phyloP scores from a whole-genome alignment of 2,113 vertebrate species.

The Platysternon megacephalum region DNA sequence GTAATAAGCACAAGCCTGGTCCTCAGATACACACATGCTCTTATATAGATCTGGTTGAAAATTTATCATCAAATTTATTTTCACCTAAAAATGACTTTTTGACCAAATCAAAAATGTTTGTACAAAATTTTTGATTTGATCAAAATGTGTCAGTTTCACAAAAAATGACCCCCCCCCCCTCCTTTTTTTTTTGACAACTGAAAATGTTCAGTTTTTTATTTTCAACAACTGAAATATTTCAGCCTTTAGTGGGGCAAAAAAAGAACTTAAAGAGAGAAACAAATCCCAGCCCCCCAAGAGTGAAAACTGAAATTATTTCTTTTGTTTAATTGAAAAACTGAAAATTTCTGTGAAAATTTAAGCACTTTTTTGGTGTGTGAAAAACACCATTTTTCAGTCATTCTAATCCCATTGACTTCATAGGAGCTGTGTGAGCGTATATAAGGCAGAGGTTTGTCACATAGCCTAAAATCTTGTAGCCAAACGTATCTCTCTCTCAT shows the following conservation, averaged over 20 bases:
- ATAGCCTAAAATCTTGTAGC: constrained; percentile 4
- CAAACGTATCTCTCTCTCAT: background rate
- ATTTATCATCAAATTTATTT: background rate
- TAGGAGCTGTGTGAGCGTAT: background rate
- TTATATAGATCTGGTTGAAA: background rate
- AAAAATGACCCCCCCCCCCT: background rate
- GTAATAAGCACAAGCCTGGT: background rate
- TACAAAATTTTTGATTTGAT: background rate
- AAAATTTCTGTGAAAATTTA: background rate
- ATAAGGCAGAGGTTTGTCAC: constrained; percentile 4
- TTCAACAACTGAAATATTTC: background rate
- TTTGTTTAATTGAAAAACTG: background rate
- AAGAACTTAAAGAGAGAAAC: background rate
- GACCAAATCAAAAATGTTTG: background rate
- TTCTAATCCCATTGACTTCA: background rate
- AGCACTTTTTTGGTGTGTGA: background rate
- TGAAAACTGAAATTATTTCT: background rate
- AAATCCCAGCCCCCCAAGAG: background rate
- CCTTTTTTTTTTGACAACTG: background rate
- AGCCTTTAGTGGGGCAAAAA: background rate
- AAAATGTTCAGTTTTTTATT: background rate
- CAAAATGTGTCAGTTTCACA: background rate
- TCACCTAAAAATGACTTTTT: background rate
- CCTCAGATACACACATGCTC: background rate
- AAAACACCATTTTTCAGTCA: background rate